phyloP scores from a whole-genome alignment of 2,888 invertebrate genomes.

The Eretmocerus hayati region DNA sequence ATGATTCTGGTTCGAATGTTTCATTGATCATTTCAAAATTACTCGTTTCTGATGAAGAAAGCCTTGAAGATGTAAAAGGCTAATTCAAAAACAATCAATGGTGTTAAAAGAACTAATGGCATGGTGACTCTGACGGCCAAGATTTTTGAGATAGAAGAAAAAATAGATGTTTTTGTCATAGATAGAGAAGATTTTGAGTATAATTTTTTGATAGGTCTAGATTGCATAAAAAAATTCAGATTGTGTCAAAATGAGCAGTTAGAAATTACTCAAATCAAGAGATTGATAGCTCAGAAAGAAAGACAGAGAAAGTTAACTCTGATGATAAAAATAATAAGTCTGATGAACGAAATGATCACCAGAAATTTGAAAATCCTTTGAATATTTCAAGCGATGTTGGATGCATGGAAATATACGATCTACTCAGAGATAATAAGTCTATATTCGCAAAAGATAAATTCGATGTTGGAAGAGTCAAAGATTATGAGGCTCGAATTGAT shows the following conservation, averaged over 20 bases:
- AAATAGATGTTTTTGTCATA: not conserved
- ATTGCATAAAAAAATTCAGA: constrained; percentile 20
- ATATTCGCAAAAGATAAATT: too few species aligned
- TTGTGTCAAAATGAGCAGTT: constrained; percentile 18
- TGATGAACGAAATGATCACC: not conserved
- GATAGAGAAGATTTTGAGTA: constrained; percentile 21
- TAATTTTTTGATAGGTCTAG: constrained; percentile 26
- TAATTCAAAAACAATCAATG: constrained; percentile 8
- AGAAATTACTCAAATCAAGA: not conserved
- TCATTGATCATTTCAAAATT: constrained; percentile 25
- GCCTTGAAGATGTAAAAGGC: constrained; percentile 1
- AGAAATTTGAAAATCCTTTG: constrained; percentile 1
- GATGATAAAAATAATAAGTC: not conserved
- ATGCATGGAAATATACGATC: not conserved
- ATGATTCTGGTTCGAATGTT: constrained; percentile 27
- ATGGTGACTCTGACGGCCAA: constrained; percentile 8
- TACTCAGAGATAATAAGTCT: constrained; percentile 10
- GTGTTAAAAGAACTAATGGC: constrained; percentile 6
- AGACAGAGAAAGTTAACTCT: not conserved
- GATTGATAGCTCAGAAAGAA: not conserved
- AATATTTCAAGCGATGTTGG: too few species aligned
- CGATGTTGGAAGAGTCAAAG: too few species aligned
- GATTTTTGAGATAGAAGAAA: constrained; percentile 15
- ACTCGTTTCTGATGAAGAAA: constrained; percentile 2
- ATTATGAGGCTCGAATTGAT: too few species aligned